Conservation (phyloP, 2,888 invertebrate species). For the Onthophagus sagittarius region DNA sequence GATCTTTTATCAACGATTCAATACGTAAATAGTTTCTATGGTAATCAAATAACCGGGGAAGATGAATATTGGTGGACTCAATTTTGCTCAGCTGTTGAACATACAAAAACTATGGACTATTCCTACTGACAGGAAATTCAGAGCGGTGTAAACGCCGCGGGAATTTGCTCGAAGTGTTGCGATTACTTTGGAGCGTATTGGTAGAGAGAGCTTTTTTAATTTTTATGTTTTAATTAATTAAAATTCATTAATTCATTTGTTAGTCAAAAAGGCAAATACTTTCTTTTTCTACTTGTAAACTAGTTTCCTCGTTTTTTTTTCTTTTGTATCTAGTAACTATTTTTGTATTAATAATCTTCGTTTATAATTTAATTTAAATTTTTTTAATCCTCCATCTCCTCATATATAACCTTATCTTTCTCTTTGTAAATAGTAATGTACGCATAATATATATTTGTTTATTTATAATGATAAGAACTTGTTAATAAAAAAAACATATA, state of each 20-base stretch:
- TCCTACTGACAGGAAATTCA: constrained; percentile 41
- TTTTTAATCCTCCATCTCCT: not conserved
- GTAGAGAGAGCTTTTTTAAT: constrained; percentile 9
- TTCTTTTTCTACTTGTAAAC: not conserved
- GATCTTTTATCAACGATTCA: constrained; percentile 92
- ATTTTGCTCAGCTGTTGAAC: constrained; percentile 94
- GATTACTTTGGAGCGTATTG: constrained; percentile 24
- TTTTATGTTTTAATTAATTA: not conserved
- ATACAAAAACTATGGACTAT: constrained; percentile 97
- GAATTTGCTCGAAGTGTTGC: constrained; percentile 19
- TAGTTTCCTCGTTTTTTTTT: not conserved
- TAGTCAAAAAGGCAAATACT: not conserved
- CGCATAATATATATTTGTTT: not conserved
- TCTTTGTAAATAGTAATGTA: not conserved
- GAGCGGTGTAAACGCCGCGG: constrained; percentile 1
- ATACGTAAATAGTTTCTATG: constrained; percentile 91
- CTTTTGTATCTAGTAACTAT: constrained; percentile 2
- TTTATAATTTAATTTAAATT: not conserved
- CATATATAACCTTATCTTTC: not conserved
- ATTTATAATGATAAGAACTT: not conserved
- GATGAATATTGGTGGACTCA: constrained; percentile 99
- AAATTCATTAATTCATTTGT: not conserved
- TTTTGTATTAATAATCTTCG: constrained; percentile 13
- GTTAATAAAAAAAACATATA: not conserved
- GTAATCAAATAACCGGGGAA: constrained; percentile 77